phyloP scores from a whole-genome alignment of 64 coral and sea anemone species.

The Anthopleura sola region DNA sequence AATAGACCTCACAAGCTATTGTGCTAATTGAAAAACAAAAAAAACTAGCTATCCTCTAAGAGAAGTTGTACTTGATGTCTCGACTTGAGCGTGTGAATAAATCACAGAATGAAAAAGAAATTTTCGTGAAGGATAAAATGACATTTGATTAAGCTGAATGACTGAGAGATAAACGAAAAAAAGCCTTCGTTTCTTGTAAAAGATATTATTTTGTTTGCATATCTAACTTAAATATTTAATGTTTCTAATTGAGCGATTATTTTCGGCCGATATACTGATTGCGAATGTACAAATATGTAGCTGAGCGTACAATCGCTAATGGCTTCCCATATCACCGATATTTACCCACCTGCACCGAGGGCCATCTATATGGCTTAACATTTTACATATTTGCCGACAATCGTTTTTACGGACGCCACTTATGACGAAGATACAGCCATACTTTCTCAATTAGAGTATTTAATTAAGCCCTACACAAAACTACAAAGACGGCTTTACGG shows the following conservation, averaged over 20 bases:
- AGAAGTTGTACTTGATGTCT: background rate
- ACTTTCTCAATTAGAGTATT: background rate
- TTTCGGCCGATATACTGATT: background rate
- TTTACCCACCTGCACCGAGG: background rate
- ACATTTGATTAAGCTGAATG: background rate
- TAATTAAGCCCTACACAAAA: background rate
- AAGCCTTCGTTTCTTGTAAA: background rate
- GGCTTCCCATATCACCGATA: background rate
- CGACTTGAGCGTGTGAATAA: background rate
- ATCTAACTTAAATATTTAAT: background rate
- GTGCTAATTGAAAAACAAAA: background rate
- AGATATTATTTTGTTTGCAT: slow-evolving; percentile 4
- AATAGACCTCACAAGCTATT: background rate
- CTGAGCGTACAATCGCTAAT: background rate
- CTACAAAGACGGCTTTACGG: background rate
- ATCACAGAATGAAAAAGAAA: background rate
- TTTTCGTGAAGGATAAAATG: background rate
- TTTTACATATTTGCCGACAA: background rate
- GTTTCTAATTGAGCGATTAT: background rate
- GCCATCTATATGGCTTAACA: background rate
- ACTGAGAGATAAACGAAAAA: background rate
- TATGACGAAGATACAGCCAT: slow-evolving; percentile 1
- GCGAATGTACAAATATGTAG: background rate
- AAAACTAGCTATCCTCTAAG: background rate
- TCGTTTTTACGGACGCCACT: background rate